These are phyloP conservation scores for Hemithea aestivaria DNA, from an alignment of 2,888 invertebrate genomes.

Conservation along the genomic window DNA sequence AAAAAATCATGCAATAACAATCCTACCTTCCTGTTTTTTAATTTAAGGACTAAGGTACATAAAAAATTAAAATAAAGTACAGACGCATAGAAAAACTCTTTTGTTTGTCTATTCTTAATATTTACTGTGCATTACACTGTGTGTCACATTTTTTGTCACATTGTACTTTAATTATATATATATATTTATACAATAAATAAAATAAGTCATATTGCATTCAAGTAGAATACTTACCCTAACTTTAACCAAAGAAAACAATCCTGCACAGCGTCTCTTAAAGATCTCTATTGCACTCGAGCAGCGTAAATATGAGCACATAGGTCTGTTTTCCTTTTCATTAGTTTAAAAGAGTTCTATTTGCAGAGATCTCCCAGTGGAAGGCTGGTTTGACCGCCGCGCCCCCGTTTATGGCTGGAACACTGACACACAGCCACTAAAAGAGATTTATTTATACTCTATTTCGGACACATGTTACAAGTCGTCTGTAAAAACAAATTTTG, in stretches of 20 bases:
- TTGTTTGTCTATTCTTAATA: too few species aligned
- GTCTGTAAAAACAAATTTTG: constrained; percentile 41
- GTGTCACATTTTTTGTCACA: too few species aligned
- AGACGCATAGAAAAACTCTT: too few species aligned
- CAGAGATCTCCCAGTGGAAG: constrained; percentile 17
- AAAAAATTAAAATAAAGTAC: too few species aligned
- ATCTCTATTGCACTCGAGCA: constrained; percentile 1
- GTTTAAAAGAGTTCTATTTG: constrained; percentile 11
- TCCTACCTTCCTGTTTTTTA: too few species aligned
- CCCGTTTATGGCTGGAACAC: constrained; percentile 26
- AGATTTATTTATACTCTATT: constrained; percentile 56
- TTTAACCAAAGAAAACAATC: background rate
- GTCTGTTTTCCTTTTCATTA: constrained; percentile 13
- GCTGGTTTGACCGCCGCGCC: constrained; percentile 15
- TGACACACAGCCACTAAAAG: constrained; percentile 41
- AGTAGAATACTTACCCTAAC: background rate
- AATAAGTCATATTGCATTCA: too few species aligned
- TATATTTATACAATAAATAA: too few species aligned
- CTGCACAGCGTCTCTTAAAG: too few species aligned
- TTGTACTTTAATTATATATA: too few species aligned
- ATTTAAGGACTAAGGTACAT: too few species aligned
- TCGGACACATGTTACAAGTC: constrained; percentile 41
- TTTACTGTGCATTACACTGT: too few species aligned
- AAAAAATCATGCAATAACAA: too few species aligned
- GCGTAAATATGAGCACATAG: constrained; percentile 10